Percentiles rank a stretch among this genome's conserved stretches.
phyloP scores from a whole-genome alignment of 1,140 invertebrate genomes.

The Ceratoteleas bidentatus region DNA sequence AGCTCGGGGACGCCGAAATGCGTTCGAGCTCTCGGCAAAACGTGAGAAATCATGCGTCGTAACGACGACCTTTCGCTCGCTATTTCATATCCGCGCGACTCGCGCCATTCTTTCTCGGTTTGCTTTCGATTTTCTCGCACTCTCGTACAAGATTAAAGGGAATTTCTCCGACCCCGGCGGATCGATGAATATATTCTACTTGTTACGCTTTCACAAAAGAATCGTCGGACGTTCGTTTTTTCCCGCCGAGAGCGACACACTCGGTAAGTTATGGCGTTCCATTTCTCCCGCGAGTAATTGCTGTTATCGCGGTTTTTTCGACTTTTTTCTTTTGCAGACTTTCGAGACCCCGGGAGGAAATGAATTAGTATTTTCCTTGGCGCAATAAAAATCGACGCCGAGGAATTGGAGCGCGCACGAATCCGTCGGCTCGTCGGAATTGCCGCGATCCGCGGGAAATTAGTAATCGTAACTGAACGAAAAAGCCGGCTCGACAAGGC shows the following conservation, averaged over 20 bases:
- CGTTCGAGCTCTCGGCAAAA: conserved; percentile 33
- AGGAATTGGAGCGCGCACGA: no score
- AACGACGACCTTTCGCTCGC: conserved; percentile 51
- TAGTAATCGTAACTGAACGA: neutral
- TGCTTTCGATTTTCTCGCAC: conserved; percentile 59
- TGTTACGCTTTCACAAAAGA: conserved; percentile 49
- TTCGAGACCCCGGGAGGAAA: no score
- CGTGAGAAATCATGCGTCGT: conserved; percentile 62
- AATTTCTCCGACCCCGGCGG: conserved; percentile 31
- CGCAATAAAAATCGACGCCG: no score
- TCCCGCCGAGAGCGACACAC: conserved; percentile 9
- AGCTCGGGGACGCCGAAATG: conserved; percentile 38
- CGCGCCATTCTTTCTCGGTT: conserved; percentile 50
- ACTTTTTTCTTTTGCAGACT: no score
- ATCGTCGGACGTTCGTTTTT: conserved; percentile 37
- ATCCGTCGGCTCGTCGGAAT: no score
- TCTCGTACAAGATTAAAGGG: conserved; percentile 52
- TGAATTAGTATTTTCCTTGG: no score
- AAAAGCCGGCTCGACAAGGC: neutral
- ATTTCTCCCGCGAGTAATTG: conserved; percentile 2
- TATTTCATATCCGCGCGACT: conserved; percentile 56
- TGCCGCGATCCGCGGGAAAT: neutral
- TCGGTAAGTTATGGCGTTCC: neutral
- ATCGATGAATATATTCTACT: conserved; percentile 57
- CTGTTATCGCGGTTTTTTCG: neutral